Evolutionary conservation across 2,113 vertebrate genomes (phyloP).

Genomic region (Ploceus nigricollis): DNA sequence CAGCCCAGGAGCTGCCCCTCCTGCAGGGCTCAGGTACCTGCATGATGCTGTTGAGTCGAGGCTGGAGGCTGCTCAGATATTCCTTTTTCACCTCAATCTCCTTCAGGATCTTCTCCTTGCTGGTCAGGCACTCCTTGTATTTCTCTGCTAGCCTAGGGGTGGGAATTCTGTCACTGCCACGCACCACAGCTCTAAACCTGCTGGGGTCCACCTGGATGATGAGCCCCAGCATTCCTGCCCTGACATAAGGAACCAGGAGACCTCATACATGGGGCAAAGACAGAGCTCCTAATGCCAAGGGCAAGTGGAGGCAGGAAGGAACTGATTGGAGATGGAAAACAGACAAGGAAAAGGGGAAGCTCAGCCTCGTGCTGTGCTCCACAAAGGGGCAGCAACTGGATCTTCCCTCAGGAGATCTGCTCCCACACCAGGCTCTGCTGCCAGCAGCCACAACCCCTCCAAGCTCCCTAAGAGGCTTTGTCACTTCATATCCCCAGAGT

Average conservation of each 20-base stretch:
- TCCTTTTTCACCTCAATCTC: conserved; percentile 97
- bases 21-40: conserved; percentile 76
- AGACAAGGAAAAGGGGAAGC: not conserved
- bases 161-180: not conserved
- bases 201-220: not conserved
- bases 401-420: not conserved
- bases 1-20: not conserved
- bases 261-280: not conserved
- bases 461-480: not conserved
- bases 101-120: conserved; percentile 94
- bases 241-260: not conserved
- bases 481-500: no score
- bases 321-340: not conserved
- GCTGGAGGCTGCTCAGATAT: conserved; percentile 93
- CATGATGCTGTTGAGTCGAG: conserved; percentile 95
- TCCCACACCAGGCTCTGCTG: not conserved
- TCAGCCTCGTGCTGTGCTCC: accelerated
- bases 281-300: not conserved
- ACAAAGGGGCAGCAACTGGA: accelerated
- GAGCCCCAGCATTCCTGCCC: not conserved
- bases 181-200: not conserved
- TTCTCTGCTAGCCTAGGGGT: conserved; percentile 88
- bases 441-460: not conserved
- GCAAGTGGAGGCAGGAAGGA: not conserved
- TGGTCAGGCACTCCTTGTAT: conserved; percentile 87